These are phyloP conservation scores for Mola mola DNA, from an alignment of 2,113 vertebrate species.

Conservation along the genomic window DNA sequence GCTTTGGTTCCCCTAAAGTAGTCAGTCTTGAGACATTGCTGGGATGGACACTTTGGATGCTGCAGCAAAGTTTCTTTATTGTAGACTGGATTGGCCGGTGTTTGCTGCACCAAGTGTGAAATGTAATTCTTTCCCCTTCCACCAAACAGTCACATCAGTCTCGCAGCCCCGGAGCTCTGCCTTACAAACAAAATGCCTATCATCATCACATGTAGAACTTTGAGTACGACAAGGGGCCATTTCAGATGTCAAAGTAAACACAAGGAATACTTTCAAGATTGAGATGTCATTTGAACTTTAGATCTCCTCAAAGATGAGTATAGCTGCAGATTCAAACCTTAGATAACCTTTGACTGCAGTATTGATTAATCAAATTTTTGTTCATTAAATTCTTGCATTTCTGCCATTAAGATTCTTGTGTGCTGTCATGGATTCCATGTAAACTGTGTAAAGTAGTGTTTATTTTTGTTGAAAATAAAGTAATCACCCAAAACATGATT, in stretches of 20 bases:
- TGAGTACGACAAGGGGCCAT: slow-evolving; percentile 14
- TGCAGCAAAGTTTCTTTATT: neutral
- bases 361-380: slow-evolving; percentile 5
- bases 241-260: slow-evolving; percentile 9
- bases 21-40: no score
- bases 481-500: neutral
- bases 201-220: slow-evolving; percentile 16
- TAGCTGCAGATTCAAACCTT: neutral
- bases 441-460: neutral
- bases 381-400: neutral
- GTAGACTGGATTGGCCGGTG: neutral
- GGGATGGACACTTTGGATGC: no score
- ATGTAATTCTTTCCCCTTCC: neutral
- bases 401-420: slow-evolving; percentile 7
- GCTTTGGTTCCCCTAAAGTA: no score
- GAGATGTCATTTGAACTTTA: neutral
- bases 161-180: neutral
- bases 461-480: neutral
- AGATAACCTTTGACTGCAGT: neutral
- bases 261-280: slow-evolving; percentile 7
- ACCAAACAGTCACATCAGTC: slow-evolving; percentile 15
- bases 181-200: slow-evolving; percentile 37
- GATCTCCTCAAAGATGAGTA: neutral
- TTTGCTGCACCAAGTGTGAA: slow-evolving; percentile 13
- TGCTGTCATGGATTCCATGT: neutral